Base-by-base conservation (phyloP, 2,888 invertebrate genomes). In the Spisula subtruncata region DNA sequence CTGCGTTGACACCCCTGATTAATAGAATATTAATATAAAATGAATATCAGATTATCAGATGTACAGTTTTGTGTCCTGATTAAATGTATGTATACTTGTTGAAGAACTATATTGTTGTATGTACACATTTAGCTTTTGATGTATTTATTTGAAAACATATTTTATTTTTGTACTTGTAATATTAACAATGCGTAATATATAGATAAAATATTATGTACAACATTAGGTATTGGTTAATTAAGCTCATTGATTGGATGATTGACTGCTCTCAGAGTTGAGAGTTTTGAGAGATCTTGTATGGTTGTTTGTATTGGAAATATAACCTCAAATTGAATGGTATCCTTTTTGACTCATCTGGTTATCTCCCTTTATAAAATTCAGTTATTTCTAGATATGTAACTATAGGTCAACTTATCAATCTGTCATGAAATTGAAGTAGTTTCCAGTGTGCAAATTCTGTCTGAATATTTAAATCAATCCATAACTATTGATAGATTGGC, bases 81-180 rank as follows among this genome's bases (percentile, higher is more conserved):
- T 60, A 25, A 66, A 66, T 25, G 25, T 25, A 25, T 66, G 60
- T 66, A 25, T 66, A 66, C 60, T 66, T 66, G 60, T 66, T 66
- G 25, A 66, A 66, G 60, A 66, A 66, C 20, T 66, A 66, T 66
- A 66, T 66, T 66, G 60, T 66, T 66, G 60, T 71, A 66, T 83
- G 83, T 84, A 75, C 29, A 75, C 75, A 82, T 87, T 60, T 84
- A 88, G 88, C 88, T 88, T 88, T 88, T 88, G 88, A 81, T 88
- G 88, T 88, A 82, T 88, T 88, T 88, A 85, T 85, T 88, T 88
- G 20, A 60, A n/a, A 71, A 79, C 81, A 48, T 86, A 86, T 86
- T 86, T 86, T 86, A 86, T 88, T 88, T 88, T 88, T 88, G 85
- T 88, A 88, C 83, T 82, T 84, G 51, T 80, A 87, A 46, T 85